Evolutionary conservation across 2,113 vertebrate species (phyloP).

Genomic region (Monopterus albus): DNA sequence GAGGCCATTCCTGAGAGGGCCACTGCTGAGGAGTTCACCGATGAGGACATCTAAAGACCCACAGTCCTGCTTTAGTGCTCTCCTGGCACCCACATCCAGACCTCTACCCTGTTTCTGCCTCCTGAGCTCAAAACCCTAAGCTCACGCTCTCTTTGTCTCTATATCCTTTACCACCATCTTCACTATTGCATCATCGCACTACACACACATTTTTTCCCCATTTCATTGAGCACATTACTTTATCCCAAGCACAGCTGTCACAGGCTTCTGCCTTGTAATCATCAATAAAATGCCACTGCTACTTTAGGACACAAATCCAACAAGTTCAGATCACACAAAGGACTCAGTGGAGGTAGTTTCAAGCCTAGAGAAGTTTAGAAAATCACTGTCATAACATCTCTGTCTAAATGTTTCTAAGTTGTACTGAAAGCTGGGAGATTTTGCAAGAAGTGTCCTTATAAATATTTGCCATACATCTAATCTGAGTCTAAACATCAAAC

Average conservation of each 20-base stretch:
- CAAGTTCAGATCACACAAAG: background rate
- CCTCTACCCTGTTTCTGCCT: conserved; percentile 20
- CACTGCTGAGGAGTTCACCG: conserved; percentile 79
- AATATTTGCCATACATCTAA: too few relatives aligned
- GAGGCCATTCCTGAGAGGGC: conserved; percentile 91
- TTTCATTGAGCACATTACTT: conserved; percentile 48
- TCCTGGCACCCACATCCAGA: background rate
- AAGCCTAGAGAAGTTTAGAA: background rate
- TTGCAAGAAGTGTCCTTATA: too few relatives aligned
- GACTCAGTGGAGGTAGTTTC: background rate
- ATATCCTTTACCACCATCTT: too few relatives aligned
- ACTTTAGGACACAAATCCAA: background rate
- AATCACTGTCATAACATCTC: conserved; percentile 7
- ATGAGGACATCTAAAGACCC: conserved; percentile 78
- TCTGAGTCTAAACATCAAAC: too few relatives aligned
- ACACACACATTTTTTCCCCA: conserved; percentile 30
- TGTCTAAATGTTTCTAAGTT: too few relatives aligned
- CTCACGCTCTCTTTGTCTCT: background rate
- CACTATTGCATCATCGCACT: background rate
- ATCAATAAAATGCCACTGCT: conserved; percentile 8
- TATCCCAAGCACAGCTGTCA: conserved; percentile 40
- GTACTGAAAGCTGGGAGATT: too few relatives aligned
- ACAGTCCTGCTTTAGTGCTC: background rate
- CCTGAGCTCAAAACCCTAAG: conserved; percentile 43
- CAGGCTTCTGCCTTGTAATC: conserved; percentile 31